phyloP scores from a whole-genome alignment of 1,140 invertebrate genomes.

The Aplysia californica region DNA sequence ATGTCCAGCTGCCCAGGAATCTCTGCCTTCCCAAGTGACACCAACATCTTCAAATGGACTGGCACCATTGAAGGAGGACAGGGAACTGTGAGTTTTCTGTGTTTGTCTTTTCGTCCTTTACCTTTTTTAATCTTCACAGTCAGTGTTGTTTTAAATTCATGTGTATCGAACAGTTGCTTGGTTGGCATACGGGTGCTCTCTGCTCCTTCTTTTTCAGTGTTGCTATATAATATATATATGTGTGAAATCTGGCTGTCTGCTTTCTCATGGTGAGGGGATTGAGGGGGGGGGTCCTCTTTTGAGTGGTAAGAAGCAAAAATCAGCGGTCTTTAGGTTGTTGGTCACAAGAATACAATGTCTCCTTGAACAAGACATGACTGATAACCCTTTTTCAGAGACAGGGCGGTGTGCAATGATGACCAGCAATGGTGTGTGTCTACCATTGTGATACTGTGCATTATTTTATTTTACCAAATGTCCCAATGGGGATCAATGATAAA shows the following conservation, averaged over 20 bases:
- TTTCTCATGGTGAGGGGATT: no score
- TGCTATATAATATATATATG: background rate
- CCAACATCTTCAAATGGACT: constrained; percentile 96
- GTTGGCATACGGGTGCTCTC: background rate
- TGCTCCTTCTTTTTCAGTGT: background rate
- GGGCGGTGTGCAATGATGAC: background rate
- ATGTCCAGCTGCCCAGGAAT: constrained; percentile 90
- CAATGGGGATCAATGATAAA: background rate
- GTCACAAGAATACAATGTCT: background rate
- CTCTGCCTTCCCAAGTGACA: constrained; percentile 96
- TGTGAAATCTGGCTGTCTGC: background rate
- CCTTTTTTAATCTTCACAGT: background rate
- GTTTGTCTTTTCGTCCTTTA: background rate
- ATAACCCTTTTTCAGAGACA: background rate
- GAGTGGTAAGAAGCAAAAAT: background rate
- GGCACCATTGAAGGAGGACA: constrained; percentile 90
- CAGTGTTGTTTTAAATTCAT: background rate
- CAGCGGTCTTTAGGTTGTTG: background rate
- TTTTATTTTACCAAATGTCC: background rate
- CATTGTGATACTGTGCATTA: no score
- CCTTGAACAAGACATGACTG: no score
- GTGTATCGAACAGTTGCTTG: background rate
- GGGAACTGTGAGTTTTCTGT: constrained; percentile 77
- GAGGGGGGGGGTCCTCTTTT: no score
- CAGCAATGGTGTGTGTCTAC: background rate